These are phyloP conservation scores for Conus ventricosus DNA, from an alignment of 1,140 invertebrate genomes.

Conservation along the genomic window DNA sequence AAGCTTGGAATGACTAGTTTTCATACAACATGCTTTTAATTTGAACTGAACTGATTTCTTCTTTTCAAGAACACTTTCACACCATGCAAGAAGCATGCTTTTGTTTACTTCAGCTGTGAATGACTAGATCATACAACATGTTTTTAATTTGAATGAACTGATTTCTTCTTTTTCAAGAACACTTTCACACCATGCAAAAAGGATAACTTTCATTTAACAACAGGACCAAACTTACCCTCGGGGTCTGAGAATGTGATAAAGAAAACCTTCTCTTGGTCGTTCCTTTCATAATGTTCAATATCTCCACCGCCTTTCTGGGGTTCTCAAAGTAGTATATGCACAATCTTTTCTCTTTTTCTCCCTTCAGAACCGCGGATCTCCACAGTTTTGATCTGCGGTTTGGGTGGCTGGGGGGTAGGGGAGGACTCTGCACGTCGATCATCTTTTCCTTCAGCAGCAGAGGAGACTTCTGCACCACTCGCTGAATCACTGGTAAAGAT, in stretches of 20 bases:
- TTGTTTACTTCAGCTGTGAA: too few species aligned
- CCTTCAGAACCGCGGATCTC: slow-evolving; percentile 7
- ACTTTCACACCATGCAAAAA: too few species aligned
- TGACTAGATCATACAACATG: too few species aligned
- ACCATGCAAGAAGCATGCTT: too few species aligned
- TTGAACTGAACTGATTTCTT: too few species aligned
- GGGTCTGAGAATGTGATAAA: slow-evolving; percentile 50
- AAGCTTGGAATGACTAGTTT: too few species aligned
- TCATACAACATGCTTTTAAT: too few species aligned
- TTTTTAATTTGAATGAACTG: too few species aligned
- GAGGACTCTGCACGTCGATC: slow-evolving; percentile 14
- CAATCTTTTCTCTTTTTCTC: slow-evolving; percentile 27
- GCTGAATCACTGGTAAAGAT: slow-evolving; percentile 25
- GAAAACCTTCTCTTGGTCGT: slow-evolving; percentile 39
- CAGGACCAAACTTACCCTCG: slow-evolving; percentile 30
- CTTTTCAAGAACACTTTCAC: too few species aligned
- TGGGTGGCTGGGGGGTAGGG: neutral
- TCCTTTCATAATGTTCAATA: slow-evolving; percentile 32
- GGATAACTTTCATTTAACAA: neutral
- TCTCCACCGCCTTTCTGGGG: slow-evolving; percentile 47
- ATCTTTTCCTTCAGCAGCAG: slow-evolving; percentile 32
- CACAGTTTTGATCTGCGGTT: slow-evolving; percentile 1
- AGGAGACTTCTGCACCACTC: slow-evolving; percentile 24
- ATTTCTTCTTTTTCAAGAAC: too few species aligned
- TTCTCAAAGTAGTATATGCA: slow-evolving; percentile 55